Evolutionary conservation across 2,113 vertebrate genomes (phyloP), one percentile per base, ranked within the genome.

Genomic region (Phylloscopus trochiloides): DNA sequence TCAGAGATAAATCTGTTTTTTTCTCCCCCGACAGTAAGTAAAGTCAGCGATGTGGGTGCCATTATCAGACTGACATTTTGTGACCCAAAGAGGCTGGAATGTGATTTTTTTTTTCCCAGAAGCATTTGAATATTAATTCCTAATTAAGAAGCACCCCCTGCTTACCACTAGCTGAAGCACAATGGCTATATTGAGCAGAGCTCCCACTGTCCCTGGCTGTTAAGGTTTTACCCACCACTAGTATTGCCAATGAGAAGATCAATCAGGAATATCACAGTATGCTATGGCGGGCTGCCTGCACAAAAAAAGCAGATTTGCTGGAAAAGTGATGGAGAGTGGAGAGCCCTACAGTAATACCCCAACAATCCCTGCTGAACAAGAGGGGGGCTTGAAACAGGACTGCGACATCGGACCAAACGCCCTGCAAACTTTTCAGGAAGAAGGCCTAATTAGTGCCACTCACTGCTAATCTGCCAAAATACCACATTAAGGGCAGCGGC

Each of bases 1-100:
- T 96, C 86, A 95, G 97, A 97, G 94, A 97, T 97, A 97, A 97
- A 97, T 94, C 90, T 67, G 80, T 0, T 78, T 96, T 96, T 95
- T 94, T 91, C 72, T 88, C 40, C 48, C 38, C 16, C 1, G 6
- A 90, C 83, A 95, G 89, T 84, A 94, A 83, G 75, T 87, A 94
- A 96, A 96, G 73, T 84, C 86, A 81, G 78, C 88, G 54, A 75
- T 65, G 88, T 85, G 91, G 75, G 68, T 90, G 74, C 90, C 90
- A 89, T 76, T 94, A 88, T 90, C 91, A 83, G 83, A 79, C 59
- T 93, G 88, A 92, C 66, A 77, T 81, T 96, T 77, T 90, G 87
- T 19, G 75, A 84, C 81, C 75, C 21, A 82, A 83, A 88, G 66
- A 93, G 70, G 12, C 14, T 67, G 92, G 91, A 97, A 96, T 91